Base-by-base conservation (phyloP, 2,888 invertebrate genomes). In the Eudasyphora cyanicolor region DNA sequence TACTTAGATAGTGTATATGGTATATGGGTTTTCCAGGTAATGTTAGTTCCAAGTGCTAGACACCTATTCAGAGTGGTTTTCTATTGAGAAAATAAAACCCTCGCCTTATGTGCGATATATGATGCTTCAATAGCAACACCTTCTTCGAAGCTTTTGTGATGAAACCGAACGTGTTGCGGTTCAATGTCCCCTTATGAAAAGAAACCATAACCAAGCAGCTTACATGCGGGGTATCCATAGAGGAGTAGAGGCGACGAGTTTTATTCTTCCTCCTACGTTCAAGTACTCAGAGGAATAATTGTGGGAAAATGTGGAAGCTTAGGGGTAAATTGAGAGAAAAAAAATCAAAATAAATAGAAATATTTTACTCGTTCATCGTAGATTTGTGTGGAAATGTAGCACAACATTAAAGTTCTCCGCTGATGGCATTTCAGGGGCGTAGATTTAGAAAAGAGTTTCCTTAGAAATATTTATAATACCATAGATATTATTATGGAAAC, bases 131-230 rank as follows among this genome's bases (percentile, higher is more conserved):
- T 6, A 4, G 32, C 32, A 6, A 8, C 32, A 45, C 45, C 12
- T 5, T 38, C 45, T 12, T 45, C 2, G 45, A 1, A 45, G n/a
- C n/a, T n/a, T n/a, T n/a, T 35, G 5, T 35, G 21, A 19, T 4
- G 21, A 21, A 57, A 14, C 57, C 12, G 10, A 57, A 24, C 24
- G 7, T 24, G 12, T 57, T 57, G 54, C 29, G 69, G 82, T 79
- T 82, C 79, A 82, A 79, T 73, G 79, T 67, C 57, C 82, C 21
- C 27, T 57, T 49, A 67, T 82, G 76, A 79, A 82, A 57, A 21
- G 75, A 78, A 82, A 64, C 6, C 27, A 24, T 70, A 32, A 1
- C 3, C 21, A 57, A 24, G 19, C 7, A 27, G n/a, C n/a, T n/a
- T n/a, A n/a, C n/a, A n/a, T n/a, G n/a, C n/a, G n/a, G n/a, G n/a